A percentile compares a stretch with the other conserved stretches of the same genome.
These are phyloP conservation scores for Xenops minutus DNA, from an alignment of 2,797 vertebrate species.

Conservation along the genomic window DNA sequence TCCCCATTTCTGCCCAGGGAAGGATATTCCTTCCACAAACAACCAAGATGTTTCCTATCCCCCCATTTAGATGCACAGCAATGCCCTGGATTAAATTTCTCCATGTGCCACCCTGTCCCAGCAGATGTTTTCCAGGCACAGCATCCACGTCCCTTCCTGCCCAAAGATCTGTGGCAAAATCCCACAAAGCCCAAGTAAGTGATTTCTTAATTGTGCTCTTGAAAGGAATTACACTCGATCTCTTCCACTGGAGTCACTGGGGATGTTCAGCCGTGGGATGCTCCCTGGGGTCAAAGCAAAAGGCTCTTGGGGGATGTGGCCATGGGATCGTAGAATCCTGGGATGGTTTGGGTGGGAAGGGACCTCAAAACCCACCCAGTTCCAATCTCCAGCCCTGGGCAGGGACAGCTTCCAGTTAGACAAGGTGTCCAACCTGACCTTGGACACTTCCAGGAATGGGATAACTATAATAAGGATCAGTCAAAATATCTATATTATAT, in stretches of 20 bases:
- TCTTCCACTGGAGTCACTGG: neutral
- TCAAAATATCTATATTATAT: neutral
- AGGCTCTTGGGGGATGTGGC: neutral
- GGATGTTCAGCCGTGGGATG: neutral
- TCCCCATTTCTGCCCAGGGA: neutral
- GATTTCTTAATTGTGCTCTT: neutral
- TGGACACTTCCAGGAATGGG: neutral
- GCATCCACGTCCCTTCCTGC: neutral
- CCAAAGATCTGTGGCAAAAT: constrained; percentile 1
- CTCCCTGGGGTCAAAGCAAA: neutral
- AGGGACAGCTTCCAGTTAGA: neutral
- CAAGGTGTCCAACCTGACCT: neutral
- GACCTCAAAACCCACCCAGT: neutral
- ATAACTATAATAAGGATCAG: neutral
- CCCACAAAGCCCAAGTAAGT: neutral
- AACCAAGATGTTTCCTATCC: neutral
- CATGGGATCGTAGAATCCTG: neutral
- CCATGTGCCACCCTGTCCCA: neutral
- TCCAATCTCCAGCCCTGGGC: neutral
- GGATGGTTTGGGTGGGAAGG: neutral
- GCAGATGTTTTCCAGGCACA: neutral
- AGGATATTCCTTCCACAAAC: neutral
- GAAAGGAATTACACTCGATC: neutral
- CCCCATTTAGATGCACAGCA: neutral
- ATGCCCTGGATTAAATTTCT: neutral